Conservation (phyloP, 1,140 invertebrate genomes). For the Anthonomus grandis region DNA sequence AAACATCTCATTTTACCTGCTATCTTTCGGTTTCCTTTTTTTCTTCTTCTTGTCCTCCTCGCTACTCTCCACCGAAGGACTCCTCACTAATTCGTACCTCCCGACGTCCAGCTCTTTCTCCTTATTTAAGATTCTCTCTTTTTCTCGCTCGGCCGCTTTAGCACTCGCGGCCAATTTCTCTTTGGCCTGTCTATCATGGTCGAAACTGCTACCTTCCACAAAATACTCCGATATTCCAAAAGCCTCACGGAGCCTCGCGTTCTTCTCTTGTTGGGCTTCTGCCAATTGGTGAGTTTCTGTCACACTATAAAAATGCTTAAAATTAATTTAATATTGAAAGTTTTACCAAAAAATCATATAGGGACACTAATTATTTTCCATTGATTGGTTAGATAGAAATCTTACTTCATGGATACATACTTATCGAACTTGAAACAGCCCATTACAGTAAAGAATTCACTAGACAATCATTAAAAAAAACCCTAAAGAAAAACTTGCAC, state of each 20-base stretch:
- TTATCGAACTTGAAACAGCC: too few relatives aligned
- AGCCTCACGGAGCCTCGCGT: conserved; percentile 85
- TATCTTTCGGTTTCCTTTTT: conserved; percentile 14
- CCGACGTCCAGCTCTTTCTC: conserved; percentile 54
- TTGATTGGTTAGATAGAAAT: too few relatives aligned
- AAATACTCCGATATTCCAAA: conserved; percentile 94
- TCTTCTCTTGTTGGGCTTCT: conserved; percentile 95
- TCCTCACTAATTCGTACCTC: conserved; percentile 62
- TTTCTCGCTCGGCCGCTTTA: conserved; percentile 54
- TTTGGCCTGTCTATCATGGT: conserved; percentile 77
- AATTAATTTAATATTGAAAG: too few relatives aligned
- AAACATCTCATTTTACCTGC: conserved; percentile 26
- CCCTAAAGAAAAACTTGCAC: too few relatives aligned
- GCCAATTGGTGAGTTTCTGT: conserved; percentile 94
- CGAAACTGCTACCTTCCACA: conserved; percentile 90
- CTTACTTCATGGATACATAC: too few relatives aligned
- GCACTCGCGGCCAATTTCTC: conserved; percentile 64
- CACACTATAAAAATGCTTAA: conserved; percentile 67
- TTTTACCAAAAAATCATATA: too few relatives aligned
- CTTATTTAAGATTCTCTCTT: conserved; percentile 53
- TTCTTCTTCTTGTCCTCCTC: conserved; percentile 24
- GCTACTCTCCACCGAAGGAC: conserved; percentile 50
- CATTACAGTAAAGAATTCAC: too few relatives aligned
- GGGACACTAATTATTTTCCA: too few relatives aligned
- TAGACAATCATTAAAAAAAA: too few relatives aligned